A percentile compares a stretch with the other conserved stretches of the same genome.
Evolutionary conservation across 2,888 invertebrate species (phyloP).

Genomic region (Drosophila histrio): DNA sequence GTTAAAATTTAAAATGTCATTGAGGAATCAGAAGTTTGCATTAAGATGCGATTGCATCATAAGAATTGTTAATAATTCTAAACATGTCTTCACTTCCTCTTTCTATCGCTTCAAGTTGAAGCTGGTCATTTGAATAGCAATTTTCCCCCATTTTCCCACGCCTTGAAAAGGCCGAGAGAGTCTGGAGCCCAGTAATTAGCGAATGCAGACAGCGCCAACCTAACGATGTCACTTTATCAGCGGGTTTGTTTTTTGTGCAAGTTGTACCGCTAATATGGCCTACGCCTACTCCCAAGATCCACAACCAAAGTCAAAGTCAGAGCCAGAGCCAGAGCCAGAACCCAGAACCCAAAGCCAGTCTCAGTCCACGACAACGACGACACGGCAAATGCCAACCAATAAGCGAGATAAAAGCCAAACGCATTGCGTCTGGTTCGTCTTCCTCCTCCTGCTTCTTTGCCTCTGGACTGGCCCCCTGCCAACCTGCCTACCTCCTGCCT

Average conservation of each 20-base stretch:
- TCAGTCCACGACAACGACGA: constrained; percentile 46
- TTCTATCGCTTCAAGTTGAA: constrained; percentile 3
- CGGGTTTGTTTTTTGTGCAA: constrained; percentile 72
- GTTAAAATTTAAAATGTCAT: constrained; percentile 13
- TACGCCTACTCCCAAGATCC: constrained; percentile 82
- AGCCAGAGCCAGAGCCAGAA: constrained; percentile 13
- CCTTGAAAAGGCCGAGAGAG: constrained; percentile 43
- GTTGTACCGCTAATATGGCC: constrained; percentile 84
- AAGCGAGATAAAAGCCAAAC: constrained; percentile 73
- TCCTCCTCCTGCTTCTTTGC: constrained; percentile 9
- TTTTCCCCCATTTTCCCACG: constrained; percentile 69
- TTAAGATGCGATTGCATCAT: constrained; percentile 26
- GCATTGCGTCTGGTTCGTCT: constrained; percentile 71
- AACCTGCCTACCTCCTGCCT: constrained; percentile 31
- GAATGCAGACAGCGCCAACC: constrained; percentile 77
- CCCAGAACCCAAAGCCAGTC: constrained; percentile 11
- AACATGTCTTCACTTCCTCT: constrained; percentile 30
- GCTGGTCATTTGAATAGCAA: constrained; percentile 50
- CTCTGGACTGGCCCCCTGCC: not conserved
- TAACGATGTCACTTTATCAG: constrained; percentile 81
- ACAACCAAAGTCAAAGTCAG: constrained; percentile 39
- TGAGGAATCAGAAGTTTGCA: constrained; percentile 7
- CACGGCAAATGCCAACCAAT: constrained; percentile 63
- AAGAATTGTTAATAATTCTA: constrained; percentile 19
- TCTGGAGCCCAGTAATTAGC: constrained; percentile 67